Percentiles rank a stretch among this genome's conserved stretches.
These are phyloP conservation scores for Chaetophractus vellerosus DNA, from an alignment of 2,797 vertebrate genomes.

Conservation along the genomic window DNA sequence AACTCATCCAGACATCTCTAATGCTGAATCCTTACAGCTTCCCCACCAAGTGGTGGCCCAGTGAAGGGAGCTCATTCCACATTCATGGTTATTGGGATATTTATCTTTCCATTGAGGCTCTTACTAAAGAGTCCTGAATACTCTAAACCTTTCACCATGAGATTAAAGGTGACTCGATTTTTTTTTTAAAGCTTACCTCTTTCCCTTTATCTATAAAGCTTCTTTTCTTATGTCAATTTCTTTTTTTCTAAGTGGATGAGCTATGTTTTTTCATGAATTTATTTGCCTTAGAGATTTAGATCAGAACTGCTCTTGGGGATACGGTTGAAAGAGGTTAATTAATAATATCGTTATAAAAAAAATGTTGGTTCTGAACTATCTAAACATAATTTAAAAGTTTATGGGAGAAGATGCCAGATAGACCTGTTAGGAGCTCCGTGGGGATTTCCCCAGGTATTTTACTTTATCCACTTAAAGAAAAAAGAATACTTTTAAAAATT, in stretches of 20 bases:
- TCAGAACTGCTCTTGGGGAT: conserved; percentile 43
- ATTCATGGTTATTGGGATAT: neutral
- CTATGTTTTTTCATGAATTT: neutral
- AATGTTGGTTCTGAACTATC: conserved; percentile 50
- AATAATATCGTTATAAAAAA: conserved; percentile 55
- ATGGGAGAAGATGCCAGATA: neutral
- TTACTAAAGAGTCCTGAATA: neutral
- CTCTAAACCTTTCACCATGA: neutral
- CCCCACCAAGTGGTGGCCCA: neutral
- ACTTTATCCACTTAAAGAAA: neutral
- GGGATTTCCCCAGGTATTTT: neutral
- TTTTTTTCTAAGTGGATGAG: neutral
- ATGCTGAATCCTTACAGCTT: neutral
- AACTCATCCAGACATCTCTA: neutral
- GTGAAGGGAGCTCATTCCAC: neutral
- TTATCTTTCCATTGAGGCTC: neutral
- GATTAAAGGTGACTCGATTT: neutral
- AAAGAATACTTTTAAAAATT: neutral
- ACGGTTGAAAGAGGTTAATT: conserved; percentile 52
- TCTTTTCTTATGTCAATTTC: neutral
- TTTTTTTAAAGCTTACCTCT: neutral
- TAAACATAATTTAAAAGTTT: conserved; percentile 60
- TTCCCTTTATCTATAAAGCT: neutral
- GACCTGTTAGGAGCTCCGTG: neutral
- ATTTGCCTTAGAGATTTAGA: conserved; percentile 66